Evolutionary conservation across 2,888 invertebrate species (phyloP).

Genomic region (Lamellibrachia columna): DNA sequence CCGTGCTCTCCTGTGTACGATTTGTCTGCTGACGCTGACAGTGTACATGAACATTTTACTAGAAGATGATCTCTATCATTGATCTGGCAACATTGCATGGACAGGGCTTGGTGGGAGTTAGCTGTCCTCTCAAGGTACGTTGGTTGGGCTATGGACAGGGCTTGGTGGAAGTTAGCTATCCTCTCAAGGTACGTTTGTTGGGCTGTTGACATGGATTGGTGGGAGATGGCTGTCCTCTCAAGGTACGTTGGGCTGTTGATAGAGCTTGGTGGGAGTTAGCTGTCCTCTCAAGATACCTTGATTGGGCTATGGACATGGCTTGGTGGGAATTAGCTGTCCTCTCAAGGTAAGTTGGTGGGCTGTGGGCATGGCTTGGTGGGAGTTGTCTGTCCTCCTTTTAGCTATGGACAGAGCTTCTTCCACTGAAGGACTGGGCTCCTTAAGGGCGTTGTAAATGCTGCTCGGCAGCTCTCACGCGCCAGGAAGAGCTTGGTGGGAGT

Average conservation of each 20-base stretch:
- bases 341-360: background rate
- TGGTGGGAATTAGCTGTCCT: background rate
- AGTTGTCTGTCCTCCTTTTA: background rate
- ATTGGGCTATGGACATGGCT: background rate
- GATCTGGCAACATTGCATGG: background rate
- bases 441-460: no score
- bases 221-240: background rate
- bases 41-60: background rate
- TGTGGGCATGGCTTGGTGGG: background rate
- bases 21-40: background rate
- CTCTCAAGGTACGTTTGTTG: background rate
- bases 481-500: no score
- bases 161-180: background rate
- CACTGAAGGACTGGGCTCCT: no score
- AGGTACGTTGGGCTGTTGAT: background rate
- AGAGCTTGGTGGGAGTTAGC: background rate
- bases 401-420: no score
- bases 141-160: background rate
- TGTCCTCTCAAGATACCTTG: no score
- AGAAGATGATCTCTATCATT: slow-evolving; percentile 16
- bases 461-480: no score
- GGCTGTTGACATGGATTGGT: background rate
- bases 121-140: background rate
- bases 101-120: slow-evolving; percentile 6
- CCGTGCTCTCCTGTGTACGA: background rate